These are phyloP conservation scores for Bubalus kerabau DNA, from an alignment of 2,113 vertebrate species.

Conservation along the genomic window DNA sequence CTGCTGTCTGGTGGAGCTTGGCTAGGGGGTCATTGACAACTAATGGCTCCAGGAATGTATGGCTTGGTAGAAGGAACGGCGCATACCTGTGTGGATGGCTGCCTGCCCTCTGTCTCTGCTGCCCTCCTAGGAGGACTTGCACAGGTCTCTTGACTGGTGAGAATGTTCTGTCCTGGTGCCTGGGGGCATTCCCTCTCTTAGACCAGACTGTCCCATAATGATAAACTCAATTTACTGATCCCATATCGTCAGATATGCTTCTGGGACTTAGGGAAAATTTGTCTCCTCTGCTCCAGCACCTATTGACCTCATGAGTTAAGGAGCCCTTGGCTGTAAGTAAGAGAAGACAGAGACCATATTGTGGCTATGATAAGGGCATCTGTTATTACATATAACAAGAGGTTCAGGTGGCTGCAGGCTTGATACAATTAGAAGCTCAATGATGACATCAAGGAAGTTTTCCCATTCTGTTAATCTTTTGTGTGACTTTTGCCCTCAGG, in stretches of 20 bases:
- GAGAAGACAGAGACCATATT: neutral
- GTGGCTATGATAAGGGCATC: neutral
- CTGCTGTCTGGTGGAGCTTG: neutral
- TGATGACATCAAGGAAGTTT: neutral
- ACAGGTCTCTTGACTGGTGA: neutral
- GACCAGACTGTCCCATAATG: neutral
- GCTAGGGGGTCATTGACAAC: neutral
- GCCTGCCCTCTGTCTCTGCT: neutral
- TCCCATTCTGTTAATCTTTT: neutral
- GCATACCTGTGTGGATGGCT: neutral
- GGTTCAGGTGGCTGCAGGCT: neutral
- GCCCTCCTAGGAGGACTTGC: accelerated
- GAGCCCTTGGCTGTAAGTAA: neutral
- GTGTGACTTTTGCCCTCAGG: neutral
- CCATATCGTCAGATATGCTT: accelerated
- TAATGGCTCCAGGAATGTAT: no score
- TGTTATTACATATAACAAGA: neutral
- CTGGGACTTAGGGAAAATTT: neutral
- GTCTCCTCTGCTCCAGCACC: neutral
- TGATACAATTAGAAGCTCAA: neutral
- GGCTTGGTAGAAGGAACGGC: neutral
- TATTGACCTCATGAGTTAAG: neutral
- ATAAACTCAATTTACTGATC: neutral
- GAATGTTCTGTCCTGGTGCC: neutral
- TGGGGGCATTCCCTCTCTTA: neutral